These are phyloP conservation scores for Andrena chrysosceles DNA, from an alignment of 2,888 invertebrate genomes.

Conservation along the genomic window DNA sequence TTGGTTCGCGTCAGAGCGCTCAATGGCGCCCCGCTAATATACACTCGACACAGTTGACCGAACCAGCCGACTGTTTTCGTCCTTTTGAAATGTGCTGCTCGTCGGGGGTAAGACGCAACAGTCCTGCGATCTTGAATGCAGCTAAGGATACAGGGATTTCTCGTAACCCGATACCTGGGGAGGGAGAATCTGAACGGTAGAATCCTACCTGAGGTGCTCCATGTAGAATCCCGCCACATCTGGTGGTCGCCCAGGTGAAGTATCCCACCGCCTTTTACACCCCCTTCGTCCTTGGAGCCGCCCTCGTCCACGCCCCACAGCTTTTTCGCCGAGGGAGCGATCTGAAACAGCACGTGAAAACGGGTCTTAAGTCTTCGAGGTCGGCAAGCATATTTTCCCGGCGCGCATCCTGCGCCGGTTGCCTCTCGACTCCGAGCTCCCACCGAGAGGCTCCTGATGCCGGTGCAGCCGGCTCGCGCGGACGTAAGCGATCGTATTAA, in stretches of 20 bases:
- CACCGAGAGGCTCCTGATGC: too few species aligned
- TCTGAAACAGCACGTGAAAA: conserved; percentile 87
- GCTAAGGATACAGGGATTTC: background rate
- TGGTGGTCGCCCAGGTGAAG: conserved; percentile 92
- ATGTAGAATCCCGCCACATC: conserved; percentile 97
- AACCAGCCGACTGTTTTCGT: background rate
- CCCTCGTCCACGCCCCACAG: conserved; percentile 91
- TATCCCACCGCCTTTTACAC: conserved; percentile 90
- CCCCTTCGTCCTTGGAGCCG: conserved; percentile 88
- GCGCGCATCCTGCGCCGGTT: conserved; percentile 42
- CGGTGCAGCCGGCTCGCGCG: conserved; percentile 16
- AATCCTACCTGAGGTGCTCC: conserved; percentile 93
- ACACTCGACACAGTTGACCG: conserved; percentile 21
- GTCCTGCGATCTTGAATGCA: too few species aligned
- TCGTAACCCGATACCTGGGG: background rate
- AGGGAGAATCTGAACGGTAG: background rate
- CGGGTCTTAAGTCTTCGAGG: conserved; percentile 69
- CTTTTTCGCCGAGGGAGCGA: conserved; percentile 97
- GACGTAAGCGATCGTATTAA: conserved; percentile 46
- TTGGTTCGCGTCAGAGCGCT: conserved; percentile 40
- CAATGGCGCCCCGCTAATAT: conserved; percentile 20
- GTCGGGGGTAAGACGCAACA: conserved; percentile 9
- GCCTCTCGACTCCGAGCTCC: background rate
- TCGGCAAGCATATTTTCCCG: conserved; percentile 65
- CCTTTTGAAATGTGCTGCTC: background rate